These are phyloP conservation scores for Tauraco hartlaubi DNA, from an alignment of 2,797 vertebrate species.

Conservation along the genomic window DNA sequence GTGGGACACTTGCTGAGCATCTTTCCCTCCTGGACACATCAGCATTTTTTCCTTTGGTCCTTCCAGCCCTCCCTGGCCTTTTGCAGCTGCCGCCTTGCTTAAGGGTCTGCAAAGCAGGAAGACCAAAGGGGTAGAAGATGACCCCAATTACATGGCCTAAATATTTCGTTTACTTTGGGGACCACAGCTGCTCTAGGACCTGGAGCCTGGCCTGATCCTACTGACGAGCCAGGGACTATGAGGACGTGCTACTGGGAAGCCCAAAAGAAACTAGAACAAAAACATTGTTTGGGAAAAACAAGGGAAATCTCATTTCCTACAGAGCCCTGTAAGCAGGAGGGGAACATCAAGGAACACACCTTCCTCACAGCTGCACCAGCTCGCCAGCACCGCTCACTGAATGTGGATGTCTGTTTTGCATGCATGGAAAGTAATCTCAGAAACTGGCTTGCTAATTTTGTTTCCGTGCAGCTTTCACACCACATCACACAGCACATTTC, in stretches of 20 bases:
- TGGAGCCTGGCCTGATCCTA: too few species aligned
- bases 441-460: neutral
- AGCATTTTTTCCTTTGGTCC: neutral
- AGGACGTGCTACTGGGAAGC: neutral
- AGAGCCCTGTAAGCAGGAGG: neutral
- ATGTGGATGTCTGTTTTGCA: neutral
- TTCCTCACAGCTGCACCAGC: neutral
- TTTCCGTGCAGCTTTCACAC: neutral
- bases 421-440: neutral
- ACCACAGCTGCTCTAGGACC: neutral
- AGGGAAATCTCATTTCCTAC: neutral
- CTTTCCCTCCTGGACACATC: neutral
- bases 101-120: neutral
- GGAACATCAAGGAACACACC: neutral
- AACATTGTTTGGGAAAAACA: neutral
- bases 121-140: neutral
- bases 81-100: neutral
- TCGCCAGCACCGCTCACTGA: accelerated
- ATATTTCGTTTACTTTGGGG: neutral
- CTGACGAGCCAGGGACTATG: neutral
- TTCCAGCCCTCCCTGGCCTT: neutral
- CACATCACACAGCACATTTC: neutral
- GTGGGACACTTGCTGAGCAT: neutral
- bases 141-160: neutral
- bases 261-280: neutral